Evolutionary conservation across 2,113 vertebrate genomes (phyloP).

Genomic region (Fulmarus glacialis): DNA sequence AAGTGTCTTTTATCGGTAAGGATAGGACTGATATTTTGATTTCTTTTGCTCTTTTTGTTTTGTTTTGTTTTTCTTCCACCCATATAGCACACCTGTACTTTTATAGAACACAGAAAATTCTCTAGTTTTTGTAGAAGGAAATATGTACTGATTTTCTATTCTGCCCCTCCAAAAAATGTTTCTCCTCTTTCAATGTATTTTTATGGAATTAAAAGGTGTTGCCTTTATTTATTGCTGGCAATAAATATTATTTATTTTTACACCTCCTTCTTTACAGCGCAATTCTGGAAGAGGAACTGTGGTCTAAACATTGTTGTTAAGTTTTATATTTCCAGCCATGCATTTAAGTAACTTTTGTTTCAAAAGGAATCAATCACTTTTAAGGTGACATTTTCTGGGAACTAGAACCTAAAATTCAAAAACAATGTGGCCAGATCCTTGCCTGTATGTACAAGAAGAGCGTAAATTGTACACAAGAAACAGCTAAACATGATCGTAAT

Average conservation of each 20-base stretch:
- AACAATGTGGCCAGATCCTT: not conserved
- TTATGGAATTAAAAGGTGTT: slow-evolving; percentile 2
- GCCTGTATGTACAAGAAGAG: not conserved
- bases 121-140: not conserved
- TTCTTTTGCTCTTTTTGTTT: not conserved
- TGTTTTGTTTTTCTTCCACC: not conserved
- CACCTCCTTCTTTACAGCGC: slow-evolving; percentile 42
- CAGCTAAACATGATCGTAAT: not conserved
- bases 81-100: not conserved
- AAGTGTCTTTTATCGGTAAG: slow-evolving; percentile 18
- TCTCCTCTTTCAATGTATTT: not conserved
- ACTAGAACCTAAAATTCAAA: not conserved
- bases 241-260: slow-evolving; percentile 8
- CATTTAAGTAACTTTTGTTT: slow-evolving; percentile 1
- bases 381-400: slow-evolving; percentile 22
- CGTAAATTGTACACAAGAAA: not conserved
- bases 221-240: slow-evolving; percentile 10
- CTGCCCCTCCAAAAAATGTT: not conserved
- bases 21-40: not conserved
- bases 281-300: slow-evolving; percentile 55
- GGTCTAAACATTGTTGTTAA: slow-evolving; percentile 37
- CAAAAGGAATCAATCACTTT: not conserved
- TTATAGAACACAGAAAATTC: not conserved
- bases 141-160: not conserved
- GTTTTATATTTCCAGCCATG: slow-evolving; percentile 31